Evolutionary conservation across 2,113 vertebrate genomes (phyloP), one percentile per base, ranked within the genome.

Genomic region (Lucifuga dentata): DNA sequence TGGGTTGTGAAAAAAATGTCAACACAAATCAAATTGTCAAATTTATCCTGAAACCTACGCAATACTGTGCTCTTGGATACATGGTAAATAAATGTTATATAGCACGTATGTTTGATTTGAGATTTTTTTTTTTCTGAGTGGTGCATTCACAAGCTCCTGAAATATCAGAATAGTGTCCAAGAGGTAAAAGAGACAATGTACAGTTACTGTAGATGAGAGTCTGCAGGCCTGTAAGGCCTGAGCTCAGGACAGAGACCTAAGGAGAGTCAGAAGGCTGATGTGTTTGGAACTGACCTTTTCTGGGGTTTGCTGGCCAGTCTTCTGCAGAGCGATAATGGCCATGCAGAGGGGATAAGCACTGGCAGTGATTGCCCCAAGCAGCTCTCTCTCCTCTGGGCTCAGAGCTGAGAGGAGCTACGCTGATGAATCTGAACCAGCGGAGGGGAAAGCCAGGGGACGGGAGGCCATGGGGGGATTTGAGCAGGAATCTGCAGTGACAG

Each of bases 321-420:
- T 97, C 93, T 99, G 97, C 51, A 99, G 91, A 41, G 96, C 94
- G n/a, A 91, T 85, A 53, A 99, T 95, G 72, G 95, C 96, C 33
- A 94, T 94, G 12, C 70, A 91, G 23, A 95, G 76, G 0, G 97
- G 91, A 70, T 98, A 98, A 15, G 97, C 97, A 65, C 91, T 68
- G 52, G 93, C 91, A 0, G 94, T 94, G 41, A 98, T 89, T 0
- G 93, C 91, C 52, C 84, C 88, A 1, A 98, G 92, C 73, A 99
- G 93, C 64, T 95, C 94, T 55, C 92, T 89, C 78, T 98, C 97
- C 77, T 97, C 96, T 11, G 93, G 91, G 89, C 92, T 97, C 73
- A 99, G 90, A 0, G 94, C 96, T 0, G 92, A 92, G 20, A 99
- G 92, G 12, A 98, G 92, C 63, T 98, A 96, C 16, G 87, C 76